These are phyloP conservation scores for Cabera pusaria DNA, from an alignment of 2,888 invertebrate genomes.

Conservation along the genomic window DNA sequence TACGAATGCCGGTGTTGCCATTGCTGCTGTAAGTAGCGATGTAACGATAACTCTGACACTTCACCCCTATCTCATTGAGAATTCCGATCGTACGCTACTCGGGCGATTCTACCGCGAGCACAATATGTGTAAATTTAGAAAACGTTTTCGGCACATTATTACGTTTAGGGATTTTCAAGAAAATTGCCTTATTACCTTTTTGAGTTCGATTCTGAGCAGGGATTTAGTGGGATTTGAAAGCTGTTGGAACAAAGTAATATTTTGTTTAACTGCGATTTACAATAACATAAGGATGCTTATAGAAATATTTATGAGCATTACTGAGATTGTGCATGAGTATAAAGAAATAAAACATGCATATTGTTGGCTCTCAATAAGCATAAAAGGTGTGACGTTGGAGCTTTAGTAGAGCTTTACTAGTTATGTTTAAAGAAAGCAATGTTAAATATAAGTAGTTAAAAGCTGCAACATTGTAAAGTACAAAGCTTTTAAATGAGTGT, in stretches of 20 bases:
- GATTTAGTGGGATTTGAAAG: slow-evolving; percentile 68
- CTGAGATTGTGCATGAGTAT: too few relatives aligned
- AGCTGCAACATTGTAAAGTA: too few relatives aligned
- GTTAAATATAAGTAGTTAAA: too few relatives aligned
- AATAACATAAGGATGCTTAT: slow-evolving; percentile 1
- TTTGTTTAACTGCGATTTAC: slow-evolving; percentile 41
- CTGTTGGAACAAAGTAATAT: slow-evolving; percentile 51
- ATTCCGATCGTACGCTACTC: slow-evolving; percentile 71
- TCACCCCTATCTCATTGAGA: slow-evolving; percentile 65
- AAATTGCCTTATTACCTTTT: slow-evolving; percentile 82
- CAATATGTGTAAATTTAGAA: slow-evolving; percentile 82
- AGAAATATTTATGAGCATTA: too few relatives aligned
- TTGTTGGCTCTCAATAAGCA: too few relatives aligned
- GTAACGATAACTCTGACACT: slow-evolving; percentile 56
- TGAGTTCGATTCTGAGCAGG: slow-evolving; percentile 69
- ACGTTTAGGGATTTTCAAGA: slow-evolving; percentile 80
- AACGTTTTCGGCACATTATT: slow-evolving; percentile 81
- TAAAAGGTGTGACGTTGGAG: too few relatives aligned
- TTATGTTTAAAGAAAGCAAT: too few relatives aligned
- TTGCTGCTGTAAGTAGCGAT: slow-evolving; percentile 42
- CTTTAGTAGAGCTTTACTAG: too few relatives aligned
- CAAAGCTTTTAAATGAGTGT: too few relatives aligned
- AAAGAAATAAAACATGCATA: too few relatives aligned
- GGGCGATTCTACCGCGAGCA: slow-evolving; percentile 70
- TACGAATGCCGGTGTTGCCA: slow-evolving; percentile 7